phyloP scores from a whole-genome alignment of 2,888 invertebrate genomes.

The Callimorpha dominula region DNA sequence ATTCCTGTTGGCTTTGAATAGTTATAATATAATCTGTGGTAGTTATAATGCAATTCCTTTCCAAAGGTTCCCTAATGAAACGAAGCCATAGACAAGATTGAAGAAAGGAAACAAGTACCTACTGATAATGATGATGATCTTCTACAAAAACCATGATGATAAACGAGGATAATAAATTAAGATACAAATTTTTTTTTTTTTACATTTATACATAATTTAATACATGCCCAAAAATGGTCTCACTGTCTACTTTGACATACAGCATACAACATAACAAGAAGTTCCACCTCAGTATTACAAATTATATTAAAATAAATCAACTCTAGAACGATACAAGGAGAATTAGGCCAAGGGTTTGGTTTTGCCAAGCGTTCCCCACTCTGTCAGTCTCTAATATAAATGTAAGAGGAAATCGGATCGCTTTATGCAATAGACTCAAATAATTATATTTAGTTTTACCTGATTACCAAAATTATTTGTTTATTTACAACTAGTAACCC shows the following conservation, averaged over 20 bases:
- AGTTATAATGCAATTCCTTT: no score
- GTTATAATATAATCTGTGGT: no score
- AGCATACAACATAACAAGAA: no score
- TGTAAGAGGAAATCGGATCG: slow-evolving; percentile 27
- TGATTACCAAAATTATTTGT: no score
- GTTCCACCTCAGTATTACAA: no score
- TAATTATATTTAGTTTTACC: background rate
- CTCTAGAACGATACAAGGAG: slow-evolving; percentile 13
- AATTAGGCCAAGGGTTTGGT: slow-evolving; percentile 33
- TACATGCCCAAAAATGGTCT: no score
- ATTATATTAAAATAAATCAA: slow-evolving; percentile 20
- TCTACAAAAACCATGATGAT: background rate
- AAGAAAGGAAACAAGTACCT: background rate
- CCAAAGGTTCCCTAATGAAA: background rate
- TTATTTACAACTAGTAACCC: no score
- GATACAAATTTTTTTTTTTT: no score
- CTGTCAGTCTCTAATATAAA: slow-evolving; percentile 26
- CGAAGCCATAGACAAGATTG: background rate
- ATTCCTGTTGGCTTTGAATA: no score
- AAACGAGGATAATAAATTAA: slow-evolving; percentile 12
- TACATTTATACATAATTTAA: no score
- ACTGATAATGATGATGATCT: background rate
- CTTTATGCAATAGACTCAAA: slow-evolving; percentile 9
- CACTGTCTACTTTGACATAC: no score
- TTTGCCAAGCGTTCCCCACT: slow-evolving; percentile 24